Percentiles rank a stretch among this genome's conserved stretches.
These are phyloP conservation scores for Syngnathus rostellatus DNA, from an alignment of 2,797 vertebrate genomes.

Conservation along the genomic window DNA sequence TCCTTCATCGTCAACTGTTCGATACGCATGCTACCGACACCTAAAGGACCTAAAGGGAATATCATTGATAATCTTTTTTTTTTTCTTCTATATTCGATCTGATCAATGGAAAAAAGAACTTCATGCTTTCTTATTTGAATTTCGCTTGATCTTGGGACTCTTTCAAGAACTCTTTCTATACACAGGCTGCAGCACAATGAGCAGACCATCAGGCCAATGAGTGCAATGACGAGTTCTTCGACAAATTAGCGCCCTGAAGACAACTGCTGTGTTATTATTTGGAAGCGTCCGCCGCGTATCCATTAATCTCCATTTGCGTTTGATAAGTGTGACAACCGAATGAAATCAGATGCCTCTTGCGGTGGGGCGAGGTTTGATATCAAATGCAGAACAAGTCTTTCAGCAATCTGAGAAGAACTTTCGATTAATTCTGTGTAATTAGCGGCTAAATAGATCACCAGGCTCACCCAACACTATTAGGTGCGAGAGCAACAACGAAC, in stretches of 20 bases:
- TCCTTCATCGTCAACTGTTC: not conserved
- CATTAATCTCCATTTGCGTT: constrained; percentile 69
- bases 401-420: constrained; percentile 56
- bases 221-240: constrained; percentile 62
- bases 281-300: constrained; percentile 62
- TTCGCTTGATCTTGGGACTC: not conserved
- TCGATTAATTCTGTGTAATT: constrained; percentile 65
- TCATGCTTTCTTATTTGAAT: not conserved
- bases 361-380: not conserved
- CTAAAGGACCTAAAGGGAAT: not conserved
- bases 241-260: constrained; percentile 68
- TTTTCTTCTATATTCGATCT: constrained; percentile 49
- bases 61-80: not conserved
- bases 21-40: too few species aligned
- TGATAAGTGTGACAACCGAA: constrained; percentile 69
- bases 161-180: constrained; percentile 2
- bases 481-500: constrained; percentile 40
- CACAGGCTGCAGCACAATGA: constrained; percentile 35
- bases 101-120: constrained; percentile 64
- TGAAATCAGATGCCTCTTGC: constrained; percentile 58
- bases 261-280: constrained; percentile 67
- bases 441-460: constrained; percentile 61
- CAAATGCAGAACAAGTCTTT: constrained; percentile 52
- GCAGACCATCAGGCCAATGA: constrained; percentile 67
- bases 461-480: constrained; percentile 57